Conservation (phyloP, 1,140 invertebrate species). For the Carposina sasakii region DNA sequence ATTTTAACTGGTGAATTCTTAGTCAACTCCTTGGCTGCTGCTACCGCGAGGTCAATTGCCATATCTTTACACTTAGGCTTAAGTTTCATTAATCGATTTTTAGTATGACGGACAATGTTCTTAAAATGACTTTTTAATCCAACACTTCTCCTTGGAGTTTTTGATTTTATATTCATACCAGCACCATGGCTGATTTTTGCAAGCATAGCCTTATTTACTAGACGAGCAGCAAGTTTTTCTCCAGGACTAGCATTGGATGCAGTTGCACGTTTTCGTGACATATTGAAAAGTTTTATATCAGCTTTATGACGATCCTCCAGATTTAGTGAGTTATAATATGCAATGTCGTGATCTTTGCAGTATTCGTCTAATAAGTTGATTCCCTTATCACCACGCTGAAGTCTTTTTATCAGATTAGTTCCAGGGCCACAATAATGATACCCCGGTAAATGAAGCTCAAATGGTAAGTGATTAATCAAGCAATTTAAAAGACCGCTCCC, state of each 20-base stretch:
- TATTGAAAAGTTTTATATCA: too few relatives aligned
- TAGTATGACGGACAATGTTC: neutral
- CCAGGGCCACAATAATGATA: too few relatives aligned
- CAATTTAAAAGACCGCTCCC: too few relatives aligned
- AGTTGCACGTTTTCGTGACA: too few relatives aligned
- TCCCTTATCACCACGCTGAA: conserved; percentile 44
- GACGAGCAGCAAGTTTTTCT: too few relatives aligned
- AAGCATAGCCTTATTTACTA: too few relatives aligned
- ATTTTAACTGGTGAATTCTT: conserved; percentile 12
- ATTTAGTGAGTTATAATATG: conserved; percentile 16
- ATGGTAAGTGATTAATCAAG: too few relatives aligned
- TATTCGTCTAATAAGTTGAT: conserved; percentile 34
- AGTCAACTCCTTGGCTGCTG: conserved; percentile 3
- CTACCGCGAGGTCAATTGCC: conserved; percentile 5
- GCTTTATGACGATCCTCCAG: too few relatives aligned
- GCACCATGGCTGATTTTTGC: conserved; percentile 16
- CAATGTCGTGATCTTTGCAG: conserved; percentile 11
- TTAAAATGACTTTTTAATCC: conserved; percentile 12
- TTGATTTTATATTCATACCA: too few relatives aligned
- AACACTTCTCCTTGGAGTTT: too few relatives aligned
- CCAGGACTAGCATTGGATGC: too few relatives aligned
- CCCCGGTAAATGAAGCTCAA: too few relatives aligned
- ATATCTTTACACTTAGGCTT: conserved; percentile 15
- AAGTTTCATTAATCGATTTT: conserved; percentile 19
- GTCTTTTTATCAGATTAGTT: conserved; percentile 48